These are phyloP conservation scores for Orthosia gothica DNA, from an alignment of 2,888 invertebrate species.

Conservation along the genomic window DNA sequence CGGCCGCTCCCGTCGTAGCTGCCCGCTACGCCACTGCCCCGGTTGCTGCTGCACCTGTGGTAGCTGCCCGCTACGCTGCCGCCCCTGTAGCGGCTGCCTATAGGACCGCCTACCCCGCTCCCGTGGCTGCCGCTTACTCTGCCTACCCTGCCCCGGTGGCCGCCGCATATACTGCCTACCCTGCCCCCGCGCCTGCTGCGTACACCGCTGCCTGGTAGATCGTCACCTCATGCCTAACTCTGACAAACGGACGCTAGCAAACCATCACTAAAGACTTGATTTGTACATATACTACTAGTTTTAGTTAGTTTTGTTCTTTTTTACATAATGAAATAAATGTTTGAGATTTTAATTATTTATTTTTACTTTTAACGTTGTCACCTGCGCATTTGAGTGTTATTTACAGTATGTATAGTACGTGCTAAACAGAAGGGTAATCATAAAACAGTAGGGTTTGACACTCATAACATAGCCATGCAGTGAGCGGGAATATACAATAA, in stretches of 20 bases:
- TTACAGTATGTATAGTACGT: neutral
- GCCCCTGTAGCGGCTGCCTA: slow-evolving; percentile 65
- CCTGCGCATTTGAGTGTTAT: neutral
- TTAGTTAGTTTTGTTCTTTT: slow-evolving; percentile 76
- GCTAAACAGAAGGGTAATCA: neutral
- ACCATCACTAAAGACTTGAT: slow-evolving; percentile 89
- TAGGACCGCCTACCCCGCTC: slow-evolving; percentile 64
- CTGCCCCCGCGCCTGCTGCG: slow-evolving; percentile 67
- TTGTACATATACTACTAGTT: slow-evolving; percentile 80
- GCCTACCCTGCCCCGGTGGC: slow-evolving; percentile 58
- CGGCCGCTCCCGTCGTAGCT: slow-evolving; percentile 62
- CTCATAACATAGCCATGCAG: neutral
- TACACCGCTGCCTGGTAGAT: slow-evolving; percentile 57
- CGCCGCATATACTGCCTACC: slow-evolving; percentile 65
- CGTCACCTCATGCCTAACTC: neutral
- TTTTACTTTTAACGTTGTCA: neutral
- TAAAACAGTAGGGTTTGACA: neutral
- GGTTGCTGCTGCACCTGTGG: slow-evolving; percentile 86
- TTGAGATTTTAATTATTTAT: slow-evolving; percentile 34
- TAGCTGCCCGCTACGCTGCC: slow-evolving; percentile 62
- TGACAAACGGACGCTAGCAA: slow-evolving; percentile 73
- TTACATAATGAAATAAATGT: slow-evolving; percentile 69
- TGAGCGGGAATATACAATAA: neutral
- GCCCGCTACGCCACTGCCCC: slow-evolving; percentile 87
- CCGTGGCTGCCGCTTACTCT: slow-evolving; percentile 58